Base-by-base conservation (phyloP, 2,113 vertebrate genomes). In the Clarias gariepinus region DNA sequence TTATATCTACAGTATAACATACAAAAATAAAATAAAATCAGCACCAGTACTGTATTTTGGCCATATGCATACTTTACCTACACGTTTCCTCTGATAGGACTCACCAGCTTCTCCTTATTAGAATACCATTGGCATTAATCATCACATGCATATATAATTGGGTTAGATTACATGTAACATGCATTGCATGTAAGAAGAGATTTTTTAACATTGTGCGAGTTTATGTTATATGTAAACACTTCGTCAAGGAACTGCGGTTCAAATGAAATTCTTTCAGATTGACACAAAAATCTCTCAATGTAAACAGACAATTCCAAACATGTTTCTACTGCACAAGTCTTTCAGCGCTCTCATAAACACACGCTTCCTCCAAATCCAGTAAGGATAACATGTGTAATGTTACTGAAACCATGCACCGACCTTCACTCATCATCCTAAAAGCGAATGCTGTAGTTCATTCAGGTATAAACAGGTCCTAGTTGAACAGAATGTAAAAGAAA, bases 291-390 rank as follows among this genome's bases (percentile, higher is more conserved):
- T 36, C 57, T 23, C 77, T 0, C 18, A 33, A 60, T 3, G 78
- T 80, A 80, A 80, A 23, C 57, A 80, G 55, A 23, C 18, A 23
- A 58, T 60, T 6, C 77, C 55, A 12, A 80, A 55, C 77, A 80
- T 80, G 77, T 80, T 60, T 80, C 77, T 33, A 21, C 60, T 80
- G 33, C 53, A 78, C 18, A 19, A 80, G 55, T 60, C 53, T 30
- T 80, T 80, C 63, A 30, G 11, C 28, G 36, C 60, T 66, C 36
- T n/a, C 16, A 16, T 68, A 83, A 83, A 68, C 63, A 68, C 47
- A 33, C 19, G 7, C n/a, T 53, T 69, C 82, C 63, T 53, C 57
- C 0, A 12, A 81, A 81, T 83, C 63, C 82, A 21, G 64, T 53
- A 18, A 12, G 25, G n/a, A 55, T 66, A 83, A 55, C 41, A 12